phyloP scores from a whole-genome alignment of 1,140 invertebrate genomes.

The Dreissena rostriformis region DNA sequence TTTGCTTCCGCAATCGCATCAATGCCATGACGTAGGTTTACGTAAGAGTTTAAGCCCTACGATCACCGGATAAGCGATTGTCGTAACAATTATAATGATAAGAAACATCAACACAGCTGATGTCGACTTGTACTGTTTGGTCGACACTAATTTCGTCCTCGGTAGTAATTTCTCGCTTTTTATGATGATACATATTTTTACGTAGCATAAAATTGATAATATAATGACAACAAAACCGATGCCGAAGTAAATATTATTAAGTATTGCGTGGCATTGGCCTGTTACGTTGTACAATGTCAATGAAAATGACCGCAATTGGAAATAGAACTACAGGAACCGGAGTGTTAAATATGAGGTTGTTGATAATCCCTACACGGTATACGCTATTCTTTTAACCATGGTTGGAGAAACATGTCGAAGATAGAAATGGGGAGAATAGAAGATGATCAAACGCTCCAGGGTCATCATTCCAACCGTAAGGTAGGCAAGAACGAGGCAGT shows the following conservation, averaged over 20 bases:
- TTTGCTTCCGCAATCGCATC: constrained; percentile 10
- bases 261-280: not conserved
- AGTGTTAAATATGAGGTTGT: not conserved
- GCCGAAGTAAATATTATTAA: not conserved
- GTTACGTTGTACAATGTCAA: not conserved
- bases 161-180: not conserved
- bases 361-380: not conserved
- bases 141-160: not conserved
- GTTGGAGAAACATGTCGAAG: not conserved
- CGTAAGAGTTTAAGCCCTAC: not conserved
- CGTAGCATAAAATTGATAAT: not conserved
- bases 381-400: not conserved
- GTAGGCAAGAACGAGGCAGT: not conserved
- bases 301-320: not conserved
- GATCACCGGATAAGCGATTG: not conserved
- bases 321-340: not conserved
- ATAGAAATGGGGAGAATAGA: constrained; percentile 20
- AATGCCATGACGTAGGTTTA: not conserved
- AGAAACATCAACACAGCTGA: constrained; percentile 6
- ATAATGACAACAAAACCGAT: not conserved
- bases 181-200: constrained; percentile 5
- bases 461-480: constrained; percentile 26
- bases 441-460: constrained; percentile 15
- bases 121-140: not conserved
- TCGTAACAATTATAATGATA: not conserved